Evolutionary conservation across 2,888 invertebrate species (phyloP).

Genomic region (Baronia brevicornis): DNA sequence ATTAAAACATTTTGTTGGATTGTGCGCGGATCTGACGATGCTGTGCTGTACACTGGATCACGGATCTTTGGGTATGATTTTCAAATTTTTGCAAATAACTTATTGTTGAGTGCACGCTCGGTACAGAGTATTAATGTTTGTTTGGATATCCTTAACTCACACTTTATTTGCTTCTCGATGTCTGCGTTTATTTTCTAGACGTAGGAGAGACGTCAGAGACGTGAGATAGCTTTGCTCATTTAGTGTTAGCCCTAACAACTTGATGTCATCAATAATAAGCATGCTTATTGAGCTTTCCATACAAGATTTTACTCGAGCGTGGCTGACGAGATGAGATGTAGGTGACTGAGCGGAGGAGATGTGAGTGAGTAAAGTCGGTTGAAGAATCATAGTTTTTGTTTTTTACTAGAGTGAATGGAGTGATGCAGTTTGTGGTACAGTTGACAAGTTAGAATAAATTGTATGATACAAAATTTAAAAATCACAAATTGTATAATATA

Average conservation of each 20-base stretch:
- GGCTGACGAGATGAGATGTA: too few species aligned
- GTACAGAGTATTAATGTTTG: constrained; percentile 46
- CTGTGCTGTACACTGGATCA: constrained; percentile 28
- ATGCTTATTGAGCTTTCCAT: constrained; percentile 46
- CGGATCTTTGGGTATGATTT: constrained; percentile 70
- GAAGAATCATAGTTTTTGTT: constrained; percentile 4
- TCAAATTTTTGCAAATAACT: constrained; percentile 63
- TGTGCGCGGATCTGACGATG: constrained; percentile 10
- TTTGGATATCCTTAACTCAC: constrained; percentile 50
- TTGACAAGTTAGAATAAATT: constrained; percentile 13
- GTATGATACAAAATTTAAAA: constrained; percentile 17
- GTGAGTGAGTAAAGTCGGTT: too few species aligned
- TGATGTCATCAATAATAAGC: constrained; percentile 33
- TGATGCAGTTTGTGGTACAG: constrained; percentile 14
- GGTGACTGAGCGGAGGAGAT: too few species aligned
- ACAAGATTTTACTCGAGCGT: too few species aligned
- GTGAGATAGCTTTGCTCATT: constrained; percentile 43
- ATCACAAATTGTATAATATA: constrained; percentile 26
- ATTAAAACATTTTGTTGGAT: constrained; percentile 16
- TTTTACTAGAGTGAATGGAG: constrained; percentile 10
- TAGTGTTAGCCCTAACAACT: constrained; percentile 45
- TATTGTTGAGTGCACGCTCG: constrained; percentile 68
- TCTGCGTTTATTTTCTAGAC: constrained; percentile 29
- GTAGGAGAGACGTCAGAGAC: constrained; percentile 29
- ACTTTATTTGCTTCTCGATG: constrained; percentile 58